Percentiles rank a stretch among this genome's conserved stretches.
Evolutionary conservation across 2,113 vertebrate genomes (phyloP).

Genomic region (Paradoxurus hermaphroditus): DNA sequence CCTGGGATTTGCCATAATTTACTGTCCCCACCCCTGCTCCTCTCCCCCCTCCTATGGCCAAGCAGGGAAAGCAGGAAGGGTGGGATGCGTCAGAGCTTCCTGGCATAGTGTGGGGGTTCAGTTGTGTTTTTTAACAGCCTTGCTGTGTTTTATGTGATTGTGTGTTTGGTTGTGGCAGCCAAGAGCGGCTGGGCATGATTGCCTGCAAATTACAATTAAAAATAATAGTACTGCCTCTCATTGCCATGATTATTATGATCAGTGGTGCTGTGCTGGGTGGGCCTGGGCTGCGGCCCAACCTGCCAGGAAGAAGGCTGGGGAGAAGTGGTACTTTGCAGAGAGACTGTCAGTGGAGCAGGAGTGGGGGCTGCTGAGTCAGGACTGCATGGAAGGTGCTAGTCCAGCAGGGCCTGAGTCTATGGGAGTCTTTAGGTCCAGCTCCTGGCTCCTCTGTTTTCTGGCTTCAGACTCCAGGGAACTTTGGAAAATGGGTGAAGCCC

Average conservation of each 20-base stretch:
- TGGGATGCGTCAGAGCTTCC: neutral
- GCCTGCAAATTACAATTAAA: slow-evolving; percentile 65
- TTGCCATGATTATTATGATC: slow-evolving; percentile 50
- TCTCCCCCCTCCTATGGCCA: neutral
- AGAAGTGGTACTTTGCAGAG: neutral
- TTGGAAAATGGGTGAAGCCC: neutral
- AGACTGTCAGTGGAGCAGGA: neutral
- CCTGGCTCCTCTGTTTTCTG: neutral
- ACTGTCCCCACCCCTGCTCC: neutral
- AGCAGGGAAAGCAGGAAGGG: neutral
- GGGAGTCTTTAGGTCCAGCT: neutral
- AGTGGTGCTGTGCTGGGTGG: slow-evolving; percentile 1
- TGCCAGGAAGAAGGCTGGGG: neutral
- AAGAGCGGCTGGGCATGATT: slow-evolving; percentile 48
- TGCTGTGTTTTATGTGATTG: slow-evolving; percentile 49
- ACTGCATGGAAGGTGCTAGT: too few relatives aligned
- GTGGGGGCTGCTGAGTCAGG: neutral
- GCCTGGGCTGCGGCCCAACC: neutral
- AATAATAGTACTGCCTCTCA: slow-evolving; percentile 58
- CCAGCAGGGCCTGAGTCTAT: neutral
- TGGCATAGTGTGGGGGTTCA: neutral
- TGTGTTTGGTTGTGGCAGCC: slow-evolving; percentile 56
- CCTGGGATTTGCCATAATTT: neutral
- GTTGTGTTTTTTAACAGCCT: slow-evolving; percentile 24
- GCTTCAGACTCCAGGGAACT: neutral